A percentile compares a stretch with the other conserved stretches of the same genome.
Conservation (phyloP, 2,113 vertebrate species). For the Zosterops borbonicus region DNA sequence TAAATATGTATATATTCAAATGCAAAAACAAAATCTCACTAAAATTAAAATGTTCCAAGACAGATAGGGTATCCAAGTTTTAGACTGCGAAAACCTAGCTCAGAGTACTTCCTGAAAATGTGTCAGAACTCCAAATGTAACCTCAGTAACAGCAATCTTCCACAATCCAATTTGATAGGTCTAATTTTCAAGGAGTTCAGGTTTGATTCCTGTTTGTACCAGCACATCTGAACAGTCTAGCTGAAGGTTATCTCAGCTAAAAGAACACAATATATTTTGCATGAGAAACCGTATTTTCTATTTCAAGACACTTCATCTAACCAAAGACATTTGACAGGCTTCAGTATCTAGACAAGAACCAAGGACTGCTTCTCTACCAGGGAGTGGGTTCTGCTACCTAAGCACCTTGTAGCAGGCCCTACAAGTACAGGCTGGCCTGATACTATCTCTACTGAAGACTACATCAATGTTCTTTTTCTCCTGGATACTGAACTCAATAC, state of each 20-base stretch:
- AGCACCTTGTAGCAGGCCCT: neutral
- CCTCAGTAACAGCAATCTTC: neutral
- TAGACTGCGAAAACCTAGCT: neutral
- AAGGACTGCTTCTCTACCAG: neutral
- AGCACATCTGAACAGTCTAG: neutral
- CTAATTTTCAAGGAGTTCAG: neutral
- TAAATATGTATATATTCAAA: neutral
- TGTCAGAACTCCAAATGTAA: neutral
- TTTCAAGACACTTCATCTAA: neutral
- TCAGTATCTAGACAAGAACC: neutral
- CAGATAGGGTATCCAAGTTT: neutral
- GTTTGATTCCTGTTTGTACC: neutral
- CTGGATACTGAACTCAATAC: neutral
- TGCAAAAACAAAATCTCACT: neutral
- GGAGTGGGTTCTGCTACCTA: neutral
- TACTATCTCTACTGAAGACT: neutral
- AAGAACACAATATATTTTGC: neutral
- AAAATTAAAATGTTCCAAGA: neutral
- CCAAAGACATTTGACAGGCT: neutral
- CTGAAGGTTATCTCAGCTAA: neutral
- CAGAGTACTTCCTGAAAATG: neutral
- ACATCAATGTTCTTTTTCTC: neutral
- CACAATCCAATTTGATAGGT: accelerated
- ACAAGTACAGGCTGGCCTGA: neutral
- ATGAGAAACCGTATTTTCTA: neutral